Evolutionary conservation across 1,140 invertebrate genomes (phyloP), one percentile per base, ranked within the genome.

Genomic region (Neodiprion fabricii): DNA sequence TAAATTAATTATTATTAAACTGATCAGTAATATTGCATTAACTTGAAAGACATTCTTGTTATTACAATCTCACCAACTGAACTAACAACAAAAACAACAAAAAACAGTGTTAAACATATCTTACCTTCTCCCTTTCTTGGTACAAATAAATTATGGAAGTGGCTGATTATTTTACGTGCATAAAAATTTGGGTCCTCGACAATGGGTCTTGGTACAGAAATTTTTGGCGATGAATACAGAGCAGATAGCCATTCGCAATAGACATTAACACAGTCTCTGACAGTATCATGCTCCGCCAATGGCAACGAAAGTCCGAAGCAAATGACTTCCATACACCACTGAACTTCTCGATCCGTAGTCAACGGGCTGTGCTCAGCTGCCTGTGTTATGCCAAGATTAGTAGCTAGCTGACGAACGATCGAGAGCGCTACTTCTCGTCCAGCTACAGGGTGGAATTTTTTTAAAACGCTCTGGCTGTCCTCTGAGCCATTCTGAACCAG

Each of bases 211-310:
- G 97, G 97, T 21, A 98, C 95, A 79, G 93, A 92, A 78, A 94
- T 90, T 80, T 96, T 95, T 1, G 96, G 95, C 75, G 90, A 84
- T 77, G 96, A 94, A 79, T 97, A 92, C 70, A 98, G 88, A 1
- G 96, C 95, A 0, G 95, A 94, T 47, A 99, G 87, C 98, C 98
- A 99, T 82, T 99, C 97, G 87, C 97, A 99, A 84, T 99, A 99
- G 28, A 99, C 94, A 87, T 96, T 96, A 9, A 99, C 97, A 88
- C 97, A 99, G 86, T 99, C 97, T 77, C 97, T 93, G 65, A 99
- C 95, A 0, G 96, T 96, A 79, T 99, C 97, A 86, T 98, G 96
- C 85, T 99, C 97, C 50, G 92, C 90, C 11, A 99, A 84, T 0
- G 97, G 96, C 49, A 99, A 87, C 49, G 95, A 96, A 0, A 99